Conservation (phyloP, 2,113 vertebrate species). For the Manacus vitellinus region DNA sequence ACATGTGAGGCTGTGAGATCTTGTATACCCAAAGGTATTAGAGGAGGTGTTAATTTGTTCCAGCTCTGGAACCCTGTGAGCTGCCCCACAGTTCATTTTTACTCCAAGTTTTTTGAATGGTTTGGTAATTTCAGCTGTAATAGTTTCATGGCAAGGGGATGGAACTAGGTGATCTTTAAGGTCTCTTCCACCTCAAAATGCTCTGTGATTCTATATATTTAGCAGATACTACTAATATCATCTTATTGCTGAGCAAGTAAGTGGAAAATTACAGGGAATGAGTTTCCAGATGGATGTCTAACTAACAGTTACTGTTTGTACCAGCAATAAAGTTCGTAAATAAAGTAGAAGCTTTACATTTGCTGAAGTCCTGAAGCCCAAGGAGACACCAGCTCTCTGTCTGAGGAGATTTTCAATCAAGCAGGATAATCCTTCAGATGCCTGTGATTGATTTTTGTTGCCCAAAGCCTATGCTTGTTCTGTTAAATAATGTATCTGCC, state of each 20-base stretch:
- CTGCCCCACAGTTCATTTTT: not conserved
- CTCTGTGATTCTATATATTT: not conserved
- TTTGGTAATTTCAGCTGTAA: not conserved
- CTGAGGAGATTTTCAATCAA: constrained; percentile 20
- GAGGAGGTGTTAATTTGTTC: not conserved
- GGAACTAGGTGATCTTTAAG: not conserved
- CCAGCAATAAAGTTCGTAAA: not conserved
- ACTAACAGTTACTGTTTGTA: not conserved
- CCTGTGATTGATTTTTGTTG: constrained; percentile 7
- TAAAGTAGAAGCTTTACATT: not conserved
- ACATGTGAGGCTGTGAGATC: not conserved
- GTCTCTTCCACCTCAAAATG: not conserved
- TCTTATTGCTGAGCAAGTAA: not conserved
- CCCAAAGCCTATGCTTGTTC: not conserved
- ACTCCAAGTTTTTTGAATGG: not conserved
- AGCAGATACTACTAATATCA: not conserved
- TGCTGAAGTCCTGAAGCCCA: not conserved
- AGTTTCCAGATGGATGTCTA: not conserved
- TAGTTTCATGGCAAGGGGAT: not conserved
- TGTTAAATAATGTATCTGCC: constrained; percentile 41
- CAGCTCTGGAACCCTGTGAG: not conserved
- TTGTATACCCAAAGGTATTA: not conserved
- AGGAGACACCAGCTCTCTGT: not conserved
- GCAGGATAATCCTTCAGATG: not conserved
- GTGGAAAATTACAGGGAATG: not conserved